Conservation (phyloP, 2,888 invertebrate genomes). For the Liodrosophila aerea region DNA sequence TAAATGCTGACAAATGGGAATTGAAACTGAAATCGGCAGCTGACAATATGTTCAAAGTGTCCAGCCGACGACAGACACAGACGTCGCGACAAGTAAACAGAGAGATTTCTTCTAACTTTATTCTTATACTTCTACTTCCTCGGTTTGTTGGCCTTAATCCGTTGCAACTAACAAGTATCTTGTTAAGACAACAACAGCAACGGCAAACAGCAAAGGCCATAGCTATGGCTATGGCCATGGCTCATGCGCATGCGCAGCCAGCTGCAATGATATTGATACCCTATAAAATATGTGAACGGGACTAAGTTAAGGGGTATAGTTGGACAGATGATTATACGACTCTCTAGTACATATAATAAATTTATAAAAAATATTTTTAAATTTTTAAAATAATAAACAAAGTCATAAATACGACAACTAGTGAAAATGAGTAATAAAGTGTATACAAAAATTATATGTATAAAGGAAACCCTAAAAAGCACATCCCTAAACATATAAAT, state of each 20-base stretch:
- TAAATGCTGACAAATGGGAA: constrained; percentile 72
- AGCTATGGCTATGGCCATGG: constrained; percentile 28
- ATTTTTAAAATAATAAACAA: background rate
- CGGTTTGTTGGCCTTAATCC: constrained; percentile 57
- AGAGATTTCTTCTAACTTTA: constrained; percentile 37
- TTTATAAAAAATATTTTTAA: background rate
- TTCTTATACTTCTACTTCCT: constrained; percentile 18
- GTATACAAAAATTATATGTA: background rate
- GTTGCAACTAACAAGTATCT: constrained; percentile 77
- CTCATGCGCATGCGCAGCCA: constrained; percentile 62
- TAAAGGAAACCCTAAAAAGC: background rate
- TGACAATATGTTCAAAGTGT: constrained; percentile 51
- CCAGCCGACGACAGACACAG: constrained; percentile 6
- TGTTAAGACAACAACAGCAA: constrained; percentile 71
- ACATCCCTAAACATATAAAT: background rate
- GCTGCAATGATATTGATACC: constrained; percentile 47
- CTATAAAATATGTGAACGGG: background rate
- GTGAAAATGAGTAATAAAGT: background rate
- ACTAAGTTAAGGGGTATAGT: no score
- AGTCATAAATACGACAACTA: background rate
- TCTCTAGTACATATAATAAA: no score
- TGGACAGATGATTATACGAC: no score
- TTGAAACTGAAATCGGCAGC: constrained; percentile 54
- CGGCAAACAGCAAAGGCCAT: constrained; percentile 12
- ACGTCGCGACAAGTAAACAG: constrained; percentile 65